Conservation (phyloP, 2,113 vertebrate genomes). For the Dolichotis patagonum region DNA sequence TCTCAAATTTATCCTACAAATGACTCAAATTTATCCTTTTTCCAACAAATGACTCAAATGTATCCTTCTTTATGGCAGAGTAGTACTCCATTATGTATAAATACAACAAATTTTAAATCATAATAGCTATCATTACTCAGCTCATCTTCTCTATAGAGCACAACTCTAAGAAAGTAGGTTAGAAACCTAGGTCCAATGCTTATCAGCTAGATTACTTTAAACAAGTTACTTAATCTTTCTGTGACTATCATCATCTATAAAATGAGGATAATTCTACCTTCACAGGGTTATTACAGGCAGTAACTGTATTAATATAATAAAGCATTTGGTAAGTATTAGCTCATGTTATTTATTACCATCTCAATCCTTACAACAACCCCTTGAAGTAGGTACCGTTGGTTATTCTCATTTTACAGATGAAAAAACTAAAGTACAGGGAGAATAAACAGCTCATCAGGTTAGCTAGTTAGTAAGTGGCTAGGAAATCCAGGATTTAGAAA, state of each 20-base stretch:
- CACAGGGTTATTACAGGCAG: neutral
- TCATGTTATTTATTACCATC: neutral
- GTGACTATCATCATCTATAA: neutral
- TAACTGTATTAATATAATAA: neutral
- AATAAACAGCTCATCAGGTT: neutral
- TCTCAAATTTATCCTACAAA: too few relatives aligned
- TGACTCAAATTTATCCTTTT: neutral
- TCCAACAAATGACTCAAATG: neutral
- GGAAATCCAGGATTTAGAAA: neutral
- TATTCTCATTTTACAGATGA: conserved; percentile 50
- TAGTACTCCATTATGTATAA: neutral
- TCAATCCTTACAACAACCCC: neutral
- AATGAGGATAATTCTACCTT: neutral
- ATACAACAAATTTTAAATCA: neutral
- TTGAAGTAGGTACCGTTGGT: neutral
- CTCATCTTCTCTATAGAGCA: neutral
- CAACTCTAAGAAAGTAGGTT: neutral
- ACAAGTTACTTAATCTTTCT: conserved; percentile 36
- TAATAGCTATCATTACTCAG: neutral
- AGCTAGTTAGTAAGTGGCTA: neutral
- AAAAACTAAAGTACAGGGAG: conserved; percentile 21
- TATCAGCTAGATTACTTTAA: neutral
- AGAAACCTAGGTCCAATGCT: neutral
- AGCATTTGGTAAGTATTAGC: conserved; percentile 1
- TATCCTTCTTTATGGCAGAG: neutral